Percentiles rank a stretch among this genome's conserved stretches.
Evolutionary conservation across 2,797 vertebrate genomes (phyloP).

Genomic region (Rhincodon typus): DNA sequence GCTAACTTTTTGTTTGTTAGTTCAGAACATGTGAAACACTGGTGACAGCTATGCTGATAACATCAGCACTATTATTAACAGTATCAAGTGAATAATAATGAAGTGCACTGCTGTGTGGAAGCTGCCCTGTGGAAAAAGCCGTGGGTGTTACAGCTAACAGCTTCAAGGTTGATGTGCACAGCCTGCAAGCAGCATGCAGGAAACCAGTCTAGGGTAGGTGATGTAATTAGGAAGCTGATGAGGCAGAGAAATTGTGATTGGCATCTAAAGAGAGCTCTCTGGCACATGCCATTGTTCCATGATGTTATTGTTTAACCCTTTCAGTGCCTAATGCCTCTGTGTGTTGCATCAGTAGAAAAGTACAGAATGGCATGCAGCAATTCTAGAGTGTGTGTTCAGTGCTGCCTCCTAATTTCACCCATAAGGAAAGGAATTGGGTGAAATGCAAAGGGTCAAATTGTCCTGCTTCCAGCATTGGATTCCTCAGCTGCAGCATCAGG

Average conservation of each 20-base stretch:
- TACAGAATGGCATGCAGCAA: too few species aligned
- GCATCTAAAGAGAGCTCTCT: constrained; percentile 25
- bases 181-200: background rate
- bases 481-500: background rate
- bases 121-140: constrained; percentile 21
- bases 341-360: background rate
- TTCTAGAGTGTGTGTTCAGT: background rate
- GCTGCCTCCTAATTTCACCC: background rate
- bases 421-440: background rate
- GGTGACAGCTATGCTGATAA: background rate
- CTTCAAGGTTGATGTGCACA: background rate
- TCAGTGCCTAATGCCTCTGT: background rate
- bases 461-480: background rate
- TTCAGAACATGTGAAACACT: background rate
- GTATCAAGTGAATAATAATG: constrained; percentile 13
- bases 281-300: constrained; percentile 26
- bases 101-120: background rate
- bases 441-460: background rate
- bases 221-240: constrained; percentile 28
- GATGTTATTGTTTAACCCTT: background rate
- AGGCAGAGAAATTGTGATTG: constrained; percentile 13
- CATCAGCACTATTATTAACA: constrained; percentile 15
- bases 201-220: background rate
- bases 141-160: constrained; percentile 27
- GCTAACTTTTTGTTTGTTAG: too few species aligned